These are phyloP conservation scores for Bombylius discolor DNA, from an alignment of 2,888 invertebrate genomes.

Conservation along the genomic window DNA sequence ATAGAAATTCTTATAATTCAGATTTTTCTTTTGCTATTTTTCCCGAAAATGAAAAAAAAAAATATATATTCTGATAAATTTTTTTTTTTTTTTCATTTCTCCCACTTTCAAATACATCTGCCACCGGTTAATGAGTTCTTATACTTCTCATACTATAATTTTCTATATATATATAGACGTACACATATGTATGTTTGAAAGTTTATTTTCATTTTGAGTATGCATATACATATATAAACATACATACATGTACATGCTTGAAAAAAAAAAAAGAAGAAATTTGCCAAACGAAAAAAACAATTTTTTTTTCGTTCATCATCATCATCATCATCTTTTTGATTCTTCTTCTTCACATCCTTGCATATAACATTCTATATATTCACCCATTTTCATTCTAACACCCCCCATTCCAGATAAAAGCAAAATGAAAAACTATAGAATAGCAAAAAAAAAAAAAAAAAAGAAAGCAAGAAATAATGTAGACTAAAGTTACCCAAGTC, in stretches of 20 bases:
- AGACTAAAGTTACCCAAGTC: background rate
- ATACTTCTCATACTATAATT: background rate
- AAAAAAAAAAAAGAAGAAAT: background rate
- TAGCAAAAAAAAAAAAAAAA: too few species aligned
- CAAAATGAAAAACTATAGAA: background rate
- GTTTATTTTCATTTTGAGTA: background rate
- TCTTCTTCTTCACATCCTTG: too few species aligned
- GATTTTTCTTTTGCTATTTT: background rate
- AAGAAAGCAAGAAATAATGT: too few species aligned
- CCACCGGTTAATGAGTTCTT: background rate
- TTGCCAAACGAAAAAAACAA: too few species aligned
- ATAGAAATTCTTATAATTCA: too few species aligned
- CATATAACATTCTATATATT: too few species aligned
- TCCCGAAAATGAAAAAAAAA: background rate
- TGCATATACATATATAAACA: background rate
- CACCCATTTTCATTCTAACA: background rate
- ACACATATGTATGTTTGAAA: background rate
- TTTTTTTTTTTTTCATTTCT: background rate
- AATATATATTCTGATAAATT: too few species aligned
- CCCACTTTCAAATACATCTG: background rate
- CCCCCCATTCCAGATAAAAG: background rate
- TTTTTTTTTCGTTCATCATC: too few species aligned
- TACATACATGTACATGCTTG: too few species aligned
- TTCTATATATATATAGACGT: too few species aligned
- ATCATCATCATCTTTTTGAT: too few species aligned